Base-by-base conservation (phyloP, 1,140 invertebrate genomes). In the Orius laevigatus region DNA sequence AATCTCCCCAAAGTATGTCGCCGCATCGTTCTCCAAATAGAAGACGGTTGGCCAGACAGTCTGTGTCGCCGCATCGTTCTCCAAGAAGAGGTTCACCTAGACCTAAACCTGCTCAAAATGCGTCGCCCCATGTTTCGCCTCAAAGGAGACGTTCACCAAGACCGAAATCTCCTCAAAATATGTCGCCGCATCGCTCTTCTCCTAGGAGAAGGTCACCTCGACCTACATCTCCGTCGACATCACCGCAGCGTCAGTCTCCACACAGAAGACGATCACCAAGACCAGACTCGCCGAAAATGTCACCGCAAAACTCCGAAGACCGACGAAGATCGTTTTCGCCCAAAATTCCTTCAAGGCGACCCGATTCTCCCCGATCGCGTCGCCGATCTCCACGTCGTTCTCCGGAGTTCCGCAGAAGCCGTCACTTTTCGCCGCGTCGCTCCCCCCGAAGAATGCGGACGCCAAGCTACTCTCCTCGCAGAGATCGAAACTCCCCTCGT, bases 401-500 rank as follows among this genome's bases (percentile, higher is more conserved):
- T 3, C 25, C 20, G 3, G 11, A 31, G 16, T 45, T 31, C 10
- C 43, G 19, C n/a, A 10, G 43, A 9, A 6, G n/a, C 5, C 25
- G 43, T 31, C n/a, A 31, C 11, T n/a, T 10, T 31, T 45, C 43
- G 3, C 43, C 43, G 3, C n/a, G 19, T 2, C 40, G 19, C 11
- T 42, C 40, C 2, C 25, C 20, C 3, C 25, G 25, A 25, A 32
- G 43, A 12, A 32, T n/a, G 5, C n/a, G 18, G n/a, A 10, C 11
- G 3, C 10, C 8, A 3, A 32, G 20, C n/a, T 16, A 19, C 11
- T 45, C 43, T 10, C 43, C 43, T 4, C 32, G 11, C 25, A 18
- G 43, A n/a, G 16, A 11, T 16, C 2, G 43, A 6, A 31, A 45
- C 32, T 45, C 43, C n/a, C 43, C 43, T 15, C 43, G n/a, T 15